Evolutionary conservation across 2,797 vertebrate species (phyloP).

Genomic region (Adelosebastes latens): DNA sequence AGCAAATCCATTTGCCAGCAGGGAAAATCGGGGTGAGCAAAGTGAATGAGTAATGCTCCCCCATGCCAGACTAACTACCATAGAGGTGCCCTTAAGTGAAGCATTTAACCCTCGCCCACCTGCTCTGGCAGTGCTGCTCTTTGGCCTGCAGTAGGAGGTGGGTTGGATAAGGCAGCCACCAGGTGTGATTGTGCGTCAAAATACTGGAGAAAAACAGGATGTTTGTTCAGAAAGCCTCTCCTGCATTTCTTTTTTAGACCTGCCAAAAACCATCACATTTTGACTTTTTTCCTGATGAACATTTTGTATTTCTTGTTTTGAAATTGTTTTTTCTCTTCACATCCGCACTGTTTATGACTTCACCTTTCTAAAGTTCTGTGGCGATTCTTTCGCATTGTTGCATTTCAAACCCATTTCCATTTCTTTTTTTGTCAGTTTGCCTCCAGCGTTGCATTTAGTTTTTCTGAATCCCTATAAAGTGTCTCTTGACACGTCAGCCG

Average conservation of each 20-base stretch:
- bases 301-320: constrained; percentile 1
- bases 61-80: constrained; percentile 51
- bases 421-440: constrained; percentile 26
- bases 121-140: constrained; percentile 39
- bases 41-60: constrained; percentile 68
- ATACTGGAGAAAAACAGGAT: not conserved
- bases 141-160: constrained; percentile 37
- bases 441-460: constrained; percentile 47
- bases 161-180: constrained; percentile 32
- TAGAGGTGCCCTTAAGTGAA: constrained; percentile 63
- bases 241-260: not conserved
- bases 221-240: constrained; percentile 6
- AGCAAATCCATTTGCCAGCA: constrained; percentile 66
- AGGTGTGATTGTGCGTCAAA: constrained; percentile 22
- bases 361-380: constrained; percentile 1
- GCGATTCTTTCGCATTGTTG: constrained; percentile 6
- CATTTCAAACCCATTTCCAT: not conserved
- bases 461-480: constrained; percentile 57
- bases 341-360: not conserved
- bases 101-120: constrained; percentile 56
- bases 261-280: constrained; percentile 4
- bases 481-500: constrained; percentile 63
- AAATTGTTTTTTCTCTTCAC: constrained; percentile 11
- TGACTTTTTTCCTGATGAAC: not conserved
- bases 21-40: constrained; percentile 43